Evolutionary conservation across 2,888 invertebrate species (phyloP), one percentile per base, ranked within the genome.

Genomic region (Lasioglossum oenotherae): DNA sequence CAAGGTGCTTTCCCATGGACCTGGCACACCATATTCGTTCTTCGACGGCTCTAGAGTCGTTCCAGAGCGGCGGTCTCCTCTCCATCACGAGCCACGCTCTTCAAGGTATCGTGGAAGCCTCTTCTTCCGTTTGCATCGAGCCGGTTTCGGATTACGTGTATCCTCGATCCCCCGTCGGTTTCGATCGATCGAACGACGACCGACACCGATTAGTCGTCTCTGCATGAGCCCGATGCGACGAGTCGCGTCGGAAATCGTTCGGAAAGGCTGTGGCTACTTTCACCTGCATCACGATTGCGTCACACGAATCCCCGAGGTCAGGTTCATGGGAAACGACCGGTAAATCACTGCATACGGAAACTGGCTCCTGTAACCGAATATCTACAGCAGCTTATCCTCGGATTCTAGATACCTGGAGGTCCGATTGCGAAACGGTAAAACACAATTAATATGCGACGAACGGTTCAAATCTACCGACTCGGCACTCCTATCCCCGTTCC

Each of bases 71-170:
- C 71, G 57, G 31, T 75, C 84, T 76, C 84, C 86, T 81, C 87
- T 81, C 80, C 74, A 83, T 87, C 87, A 76, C 82, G 80, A 81
- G 77, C 60, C 78, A 38, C 76, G 71, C 80, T 88, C 87, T 78
- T 87, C 87, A 78, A 74, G 81, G 87, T 87, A 86, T 86, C 87
- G 76, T 38, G 67, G 41, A 74, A 81, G 82, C 87, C 81, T 85
- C 89, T 64, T 57, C 57, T 92, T 91, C 91, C 90, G 91, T 91
- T 91, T 90, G 89, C 82, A 91, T 92, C 86, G 81, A 91, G 88
- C 92, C 88, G 91, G 92, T 92, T 92, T 89, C 76, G 81, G 76
- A 69, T 82, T 81, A 84, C 74, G 71, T 27, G 71, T 71, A 41
- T 71, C 71, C 53, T 27, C 16, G 72, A 73, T 71, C 75, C 57